Percentiles rank a stretch among this genome's conserved stretches.
These are phyloP conservation scores for Nyctibius bracteatus DNA, from an alignment of 2,113 vertebrate genomes.

Conservation along the genomic window DNA sequence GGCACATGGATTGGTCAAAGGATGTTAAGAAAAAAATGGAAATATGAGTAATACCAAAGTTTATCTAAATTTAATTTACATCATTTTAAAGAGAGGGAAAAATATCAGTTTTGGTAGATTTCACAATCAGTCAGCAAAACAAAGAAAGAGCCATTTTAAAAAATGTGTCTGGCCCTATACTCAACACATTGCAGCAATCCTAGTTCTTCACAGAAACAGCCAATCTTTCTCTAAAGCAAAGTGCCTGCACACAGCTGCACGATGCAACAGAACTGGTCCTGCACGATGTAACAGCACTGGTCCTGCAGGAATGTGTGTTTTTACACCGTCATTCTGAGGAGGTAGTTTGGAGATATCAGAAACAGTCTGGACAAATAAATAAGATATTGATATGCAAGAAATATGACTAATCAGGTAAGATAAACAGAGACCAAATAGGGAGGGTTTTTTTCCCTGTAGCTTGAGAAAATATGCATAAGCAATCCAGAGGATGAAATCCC, in stretches of 20 bases:
- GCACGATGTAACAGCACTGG: fast-evolving
- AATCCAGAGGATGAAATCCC: neutral
- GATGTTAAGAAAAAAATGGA: neutral
- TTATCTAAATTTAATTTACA: neutral
- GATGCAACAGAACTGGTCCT: neutral
- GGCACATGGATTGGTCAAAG: neutral
- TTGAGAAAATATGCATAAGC: neutral
- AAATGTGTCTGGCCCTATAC: neutral
- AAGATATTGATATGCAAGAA: neutral
- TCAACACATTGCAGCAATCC: neutral
- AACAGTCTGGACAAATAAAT: neutral
- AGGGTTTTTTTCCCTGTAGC: neutral
- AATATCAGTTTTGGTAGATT: neutral
- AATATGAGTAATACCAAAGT: neutral
- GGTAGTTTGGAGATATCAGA: neutral
- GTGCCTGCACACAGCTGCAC: neutral
- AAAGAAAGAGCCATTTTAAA: neutral
- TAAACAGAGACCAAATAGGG: neutral
- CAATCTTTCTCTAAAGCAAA: neutral
- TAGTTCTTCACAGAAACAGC: neutral
- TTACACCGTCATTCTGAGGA: neutral
- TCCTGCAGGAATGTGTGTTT: neutral
- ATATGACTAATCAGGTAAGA: neutral
- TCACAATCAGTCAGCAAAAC: neutral
- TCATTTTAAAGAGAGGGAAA: neutral